These are phyloP conservation scores for Antigone vipio DNA, from an alignment of 2,113 vertebrate species.

Conservation along the genomic window DNA sequence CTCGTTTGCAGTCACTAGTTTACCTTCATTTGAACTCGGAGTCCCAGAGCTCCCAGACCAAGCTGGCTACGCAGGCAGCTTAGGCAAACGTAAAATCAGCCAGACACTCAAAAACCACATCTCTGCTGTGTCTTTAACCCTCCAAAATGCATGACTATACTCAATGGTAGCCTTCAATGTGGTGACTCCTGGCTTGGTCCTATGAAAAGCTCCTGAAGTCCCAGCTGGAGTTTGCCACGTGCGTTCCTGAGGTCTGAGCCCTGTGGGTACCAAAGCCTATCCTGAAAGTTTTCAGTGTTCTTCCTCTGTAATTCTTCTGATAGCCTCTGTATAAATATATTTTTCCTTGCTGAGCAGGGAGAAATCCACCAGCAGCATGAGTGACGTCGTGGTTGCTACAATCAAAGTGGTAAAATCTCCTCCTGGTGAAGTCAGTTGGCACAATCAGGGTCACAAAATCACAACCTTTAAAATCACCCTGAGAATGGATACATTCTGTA, in stretches of 20 bases:
- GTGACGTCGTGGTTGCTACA: not conserved
- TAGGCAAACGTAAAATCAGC: not conserved
- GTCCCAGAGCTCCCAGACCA: not conserved
- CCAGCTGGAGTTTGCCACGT: not conserved
- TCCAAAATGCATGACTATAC: not conserved
- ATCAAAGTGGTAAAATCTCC: not conserved
- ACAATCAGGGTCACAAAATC: slow-evolving; percentile 31
- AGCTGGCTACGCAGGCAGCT: not conserved
- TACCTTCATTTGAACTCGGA: not conserved
- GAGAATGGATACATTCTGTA: slow-evolving; percentile 38
- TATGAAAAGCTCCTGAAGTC: not conserved
- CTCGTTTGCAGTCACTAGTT: not conserved
- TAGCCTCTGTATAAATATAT: not conserved
- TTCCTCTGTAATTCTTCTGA: not conserved
- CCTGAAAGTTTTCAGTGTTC: not conserved
- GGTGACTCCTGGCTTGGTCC: not conserved
- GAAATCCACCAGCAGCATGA: not conserved
- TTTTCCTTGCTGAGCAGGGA: not conserved
- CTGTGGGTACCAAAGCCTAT: not conserved
- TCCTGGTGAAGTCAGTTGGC: not conserved
- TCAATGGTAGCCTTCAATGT: not conserved
- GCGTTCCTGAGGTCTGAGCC: not conserved
- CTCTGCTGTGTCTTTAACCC: not conserved
- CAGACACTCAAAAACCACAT: not conserved
- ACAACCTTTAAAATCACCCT: slow-evolving; percentile 16